phyloP scores from a whole-genome alignment of 2,888 invertebrate genomes.

The Anthophora plumipes region DNA sequence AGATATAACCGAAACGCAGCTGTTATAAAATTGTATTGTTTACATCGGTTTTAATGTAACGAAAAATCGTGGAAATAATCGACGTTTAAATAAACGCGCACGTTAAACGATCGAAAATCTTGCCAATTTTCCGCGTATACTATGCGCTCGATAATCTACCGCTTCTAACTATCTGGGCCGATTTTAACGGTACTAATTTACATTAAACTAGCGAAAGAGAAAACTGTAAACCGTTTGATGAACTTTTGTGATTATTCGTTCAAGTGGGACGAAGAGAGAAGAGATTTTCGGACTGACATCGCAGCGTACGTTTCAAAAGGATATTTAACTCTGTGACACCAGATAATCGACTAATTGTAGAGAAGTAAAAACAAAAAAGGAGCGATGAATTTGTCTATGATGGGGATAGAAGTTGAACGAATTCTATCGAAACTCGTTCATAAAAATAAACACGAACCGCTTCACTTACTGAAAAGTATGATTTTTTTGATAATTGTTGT shows the following conservation, averaged over 20 bases:
- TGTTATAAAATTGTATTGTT: not conserved
- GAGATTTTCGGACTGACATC: not conserved
- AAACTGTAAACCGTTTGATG: not conserved
- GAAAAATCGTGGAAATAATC: not conserved
- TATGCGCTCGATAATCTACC: not conserved
- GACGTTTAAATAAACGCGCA: not conserved
- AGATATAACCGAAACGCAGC: not conserved
- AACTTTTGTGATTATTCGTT: constrained; percentile 5
- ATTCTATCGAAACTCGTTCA: not conserved
- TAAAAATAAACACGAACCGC: constrained; percentile 6
- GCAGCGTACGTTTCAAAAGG: not conserved
- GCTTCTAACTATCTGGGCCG: not conserved
- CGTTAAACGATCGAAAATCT: not conserved
- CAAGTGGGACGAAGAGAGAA: not conserved
- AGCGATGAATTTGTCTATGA: constrained; percentile 33
- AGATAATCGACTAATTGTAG: constrained; percentile 14
- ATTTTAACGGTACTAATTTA: constrained; percentile 61
- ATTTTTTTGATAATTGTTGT: constrained; percentile 54
- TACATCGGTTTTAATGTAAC: not conserved
- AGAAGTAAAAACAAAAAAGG: not conserved
- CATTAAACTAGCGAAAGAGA: not conserved
- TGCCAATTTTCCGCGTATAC: not conserved
- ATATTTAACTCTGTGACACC: not conserved
- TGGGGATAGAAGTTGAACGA: constrained; percentile 35
- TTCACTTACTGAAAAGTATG: constrained; percentile 19